phyloP scores from a whole-genome alignment of 1,140 invertebrate species.

The Zaprionus ornatus region DNA sequence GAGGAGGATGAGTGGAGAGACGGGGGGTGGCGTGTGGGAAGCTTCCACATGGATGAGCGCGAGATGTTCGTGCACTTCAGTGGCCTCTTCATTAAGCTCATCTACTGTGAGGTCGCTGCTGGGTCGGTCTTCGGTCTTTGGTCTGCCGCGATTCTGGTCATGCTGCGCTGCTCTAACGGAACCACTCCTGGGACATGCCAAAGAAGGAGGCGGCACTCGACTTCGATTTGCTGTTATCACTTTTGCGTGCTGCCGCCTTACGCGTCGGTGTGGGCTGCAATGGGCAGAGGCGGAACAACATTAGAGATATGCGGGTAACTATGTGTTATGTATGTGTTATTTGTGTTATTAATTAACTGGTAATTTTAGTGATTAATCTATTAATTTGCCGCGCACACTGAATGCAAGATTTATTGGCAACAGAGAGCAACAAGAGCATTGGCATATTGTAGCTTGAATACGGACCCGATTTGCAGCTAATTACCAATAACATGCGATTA shows the following conservation, averaged over 20 bases:
- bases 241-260: slow-evolving; percentile 66
- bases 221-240: slow-evolving; percentile 66
- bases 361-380: slow-evolving; percentile 77
- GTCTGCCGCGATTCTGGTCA: slow-evolving; percentile 9
- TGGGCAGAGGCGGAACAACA: slow-evolving; percentile 19
- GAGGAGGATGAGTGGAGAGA: not conserved
- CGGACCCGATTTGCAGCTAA: slow-evolving; percentile 53
- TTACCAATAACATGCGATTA: slow-evolving; percentile 68
- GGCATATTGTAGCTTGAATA: slow-evolving; percentile 24
- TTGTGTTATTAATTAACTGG: slow-evolving; percentile 75
- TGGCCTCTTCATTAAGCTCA: slow-evolving; percentile 58
- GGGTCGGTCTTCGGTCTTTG: not conserved
- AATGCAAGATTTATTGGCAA: slow-evolving; percentile 56
- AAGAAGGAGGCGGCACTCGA: slow-evolving; percentile 90
- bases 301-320: not conserved
- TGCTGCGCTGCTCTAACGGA: slow-evolving; percentile 78
- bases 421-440: slow-evolving; percentile 31
- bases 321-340: slow-evolving; percentile 8
- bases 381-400: slow-evolving; percentile 60
- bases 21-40: not conserved
- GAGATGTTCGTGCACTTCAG: slow-evolving; percentile 45
- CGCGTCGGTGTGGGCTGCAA: slow-evolving; percentile 49
- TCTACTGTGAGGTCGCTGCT: not conserved
- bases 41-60: slow-evolving; percentile 49
- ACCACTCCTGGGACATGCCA: slow-evolving; percentile 92